Evolutionary conservation across 2,888 invertebrate genomes (phyloP).

Genomic region (Leptopterna dolabrata): DNA sequence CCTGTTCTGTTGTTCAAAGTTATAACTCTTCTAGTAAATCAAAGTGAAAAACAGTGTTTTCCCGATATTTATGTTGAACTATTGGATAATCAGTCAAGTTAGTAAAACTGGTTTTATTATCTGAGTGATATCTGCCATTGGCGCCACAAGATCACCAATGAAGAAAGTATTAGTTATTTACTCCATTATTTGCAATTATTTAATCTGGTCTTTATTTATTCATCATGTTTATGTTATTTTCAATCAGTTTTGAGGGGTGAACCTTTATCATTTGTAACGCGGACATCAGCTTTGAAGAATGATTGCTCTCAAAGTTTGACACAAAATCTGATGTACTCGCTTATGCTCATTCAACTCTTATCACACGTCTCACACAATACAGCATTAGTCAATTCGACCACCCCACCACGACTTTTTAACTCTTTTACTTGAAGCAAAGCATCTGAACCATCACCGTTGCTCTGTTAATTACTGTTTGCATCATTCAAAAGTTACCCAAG

Average conservation of each 20-base stretch:
- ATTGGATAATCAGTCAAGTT: background rate
- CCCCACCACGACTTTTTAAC: background rate
- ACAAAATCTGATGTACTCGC: background rate
- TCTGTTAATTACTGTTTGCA: background rate
- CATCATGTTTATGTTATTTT: background rate
- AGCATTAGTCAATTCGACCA: background rate
- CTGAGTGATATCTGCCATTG: slow-evolving; percentile 42
- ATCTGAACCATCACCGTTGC: background rate
- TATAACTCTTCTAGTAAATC: background rate
- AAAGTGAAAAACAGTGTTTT: slow-evolving; percentile 11
- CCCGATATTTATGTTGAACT: background rate
- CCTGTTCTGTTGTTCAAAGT: slow-evolving; percentile 34
- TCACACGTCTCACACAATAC: background rate
- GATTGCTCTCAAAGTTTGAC: background rate
- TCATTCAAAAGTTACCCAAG: background rate
- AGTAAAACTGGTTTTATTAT: slow-evolving; percentile 3
- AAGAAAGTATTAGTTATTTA: slow-evolving; percentile 8
- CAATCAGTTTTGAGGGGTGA: background rate
- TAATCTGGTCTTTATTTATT: slow-evolving; percentile 40
- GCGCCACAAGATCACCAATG: slow-evolving; percentile 52
- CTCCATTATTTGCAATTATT: slow-evolving; percentile 16
- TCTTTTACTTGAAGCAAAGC: background rate
- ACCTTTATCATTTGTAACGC: background rate
- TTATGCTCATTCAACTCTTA: background rate
- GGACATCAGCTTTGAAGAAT: slow-evolving; percentile 7